A percentile compares a stretch with the other conserved stretches of the same genome.
Conservation (phyloP, 2,113 vertebrate genomes). For the Pygoscelis antarcticus region DNA sequence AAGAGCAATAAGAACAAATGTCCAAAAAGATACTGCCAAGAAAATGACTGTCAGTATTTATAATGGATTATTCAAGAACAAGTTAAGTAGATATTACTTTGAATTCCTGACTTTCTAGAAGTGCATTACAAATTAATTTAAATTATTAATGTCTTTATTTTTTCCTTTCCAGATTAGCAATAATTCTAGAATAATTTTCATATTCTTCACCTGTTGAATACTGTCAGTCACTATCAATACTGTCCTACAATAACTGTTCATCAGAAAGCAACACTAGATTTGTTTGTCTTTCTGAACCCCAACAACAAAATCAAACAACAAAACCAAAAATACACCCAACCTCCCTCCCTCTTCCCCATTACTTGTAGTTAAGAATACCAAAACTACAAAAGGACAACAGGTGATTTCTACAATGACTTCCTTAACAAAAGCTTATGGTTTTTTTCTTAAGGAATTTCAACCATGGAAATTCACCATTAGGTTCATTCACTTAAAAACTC, state of each 20-base stretch:
- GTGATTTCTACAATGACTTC: not conserved
- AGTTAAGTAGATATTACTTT: not conserved
- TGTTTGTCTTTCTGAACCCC: not conserved
- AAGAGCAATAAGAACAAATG: not conserved
- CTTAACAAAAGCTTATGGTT: not conserved
- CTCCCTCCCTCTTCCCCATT: accelerated
- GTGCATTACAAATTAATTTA: not conserved
- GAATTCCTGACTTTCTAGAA: not conserved
- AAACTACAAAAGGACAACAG: not conserved
- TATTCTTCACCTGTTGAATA: not conserved
- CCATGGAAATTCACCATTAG: not conserved
- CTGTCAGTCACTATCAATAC: not conserved
- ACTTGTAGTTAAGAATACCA: not conserved
- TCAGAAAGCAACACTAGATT: not conserved
- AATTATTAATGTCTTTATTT: not conserved
- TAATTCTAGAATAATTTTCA: not conserved
- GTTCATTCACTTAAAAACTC: not conserved
- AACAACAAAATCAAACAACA: not conserved
- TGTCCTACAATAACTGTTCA: not conserved
- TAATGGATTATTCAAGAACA: not conserved
- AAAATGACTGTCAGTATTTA: not conserved
- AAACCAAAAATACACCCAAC: not conserved
- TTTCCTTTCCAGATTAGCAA: not conserved
- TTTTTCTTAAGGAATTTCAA: not conserved
- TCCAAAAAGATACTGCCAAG: not conserved